Evolutionary conservation across 2,797 vertebrate species (phyloP), one percentile per base, ranked within the genome.

Genomic region (Manis crassicaudata): DNA sequence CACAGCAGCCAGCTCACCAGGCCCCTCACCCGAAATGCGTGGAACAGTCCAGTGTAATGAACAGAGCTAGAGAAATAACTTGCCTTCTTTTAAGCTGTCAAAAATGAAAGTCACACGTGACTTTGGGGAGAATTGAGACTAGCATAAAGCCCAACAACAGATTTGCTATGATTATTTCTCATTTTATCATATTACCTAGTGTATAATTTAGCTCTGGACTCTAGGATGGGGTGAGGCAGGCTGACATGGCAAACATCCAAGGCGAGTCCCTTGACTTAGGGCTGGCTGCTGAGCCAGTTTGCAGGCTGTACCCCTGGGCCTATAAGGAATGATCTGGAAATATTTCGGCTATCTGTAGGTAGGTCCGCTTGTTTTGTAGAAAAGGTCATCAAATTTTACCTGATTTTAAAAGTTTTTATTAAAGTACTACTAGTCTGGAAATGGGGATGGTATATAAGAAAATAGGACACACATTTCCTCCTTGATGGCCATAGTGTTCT

Each of bases 251-350:
- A 58, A 50, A 81, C 27, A 60, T 14, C 16, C 9, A 13, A 32
- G 23, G 32, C 43, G 23, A 17, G 21, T 16, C 52, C 32, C 13
- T 4, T 5, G 12, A n/a, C 23, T 8, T 29, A 40, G 29, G 27
- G 5, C 13, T 35, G 2, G 3, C 4, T 2, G 27, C 0, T 6
- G 10, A 56, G 21, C 5, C 3, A 1, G 4, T 40, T 16, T 25
- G 17, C 7, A 8, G 29, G 20, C 40, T 9, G 5, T 20, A 52
- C 14, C 25, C n/a, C 77, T 4, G 13, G 5, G 0, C 65, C 43
- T n/a, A 23, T 35, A 40, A 25, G 27, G 54, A 27, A n/a, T 75
- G 27, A 12, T 35, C 29, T 70, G 16, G 29, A 84, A 84, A 56
- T 9, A 21, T 62, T 40, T 32, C 52, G 35, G 46, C 9, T 84